A percentile compares a stretch with the other conserved stretches of the same genome.
These are phyloP conservation scores for Spea multiplicata DNA, from an alignment of 2,113 vertebrate genomes.

Conservation along the genomic window DNA sequence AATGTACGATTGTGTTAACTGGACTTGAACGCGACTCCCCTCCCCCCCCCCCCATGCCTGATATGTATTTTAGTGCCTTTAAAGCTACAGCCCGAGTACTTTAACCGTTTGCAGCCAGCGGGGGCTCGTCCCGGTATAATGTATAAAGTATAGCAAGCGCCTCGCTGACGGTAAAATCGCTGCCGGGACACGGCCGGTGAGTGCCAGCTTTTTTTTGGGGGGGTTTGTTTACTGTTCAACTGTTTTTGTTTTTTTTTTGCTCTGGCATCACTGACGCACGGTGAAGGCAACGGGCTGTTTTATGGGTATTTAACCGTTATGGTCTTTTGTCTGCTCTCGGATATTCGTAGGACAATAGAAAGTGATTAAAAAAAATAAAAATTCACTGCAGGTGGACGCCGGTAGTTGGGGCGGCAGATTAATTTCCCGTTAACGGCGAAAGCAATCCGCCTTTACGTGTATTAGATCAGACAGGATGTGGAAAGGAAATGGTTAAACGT, in stretches of 20 bases:
- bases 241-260: constrained; percentile 53
- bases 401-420: background rate
- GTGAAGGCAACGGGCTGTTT: constrained; percentile 37
- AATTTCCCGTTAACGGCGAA: background rate
- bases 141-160: background rate
- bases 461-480: background rate
- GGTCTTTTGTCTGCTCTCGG: background rate
- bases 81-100: constrained; percentile 58
- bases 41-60: constrained; percentile 76
- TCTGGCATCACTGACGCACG: constrained; percentile 40
- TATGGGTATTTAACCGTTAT: constrained; percentile 43
- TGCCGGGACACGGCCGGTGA: background rate
- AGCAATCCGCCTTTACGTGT: too few species aligned
- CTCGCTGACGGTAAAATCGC: background rate
- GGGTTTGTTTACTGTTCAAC: background rate
- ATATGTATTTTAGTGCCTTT: constrained; percentile 91
- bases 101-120: background rate
- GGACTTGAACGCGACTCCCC: constrained; percentile 84
- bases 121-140: background rate
- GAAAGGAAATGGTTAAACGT: constrained; percentile 13
- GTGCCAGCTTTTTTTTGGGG: too few species aligned
- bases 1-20: constrained; percentile 90
- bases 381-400: background rate
- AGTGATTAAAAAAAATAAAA: background rate
- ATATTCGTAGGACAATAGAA: background rate